A percentile compares a stretch with the other conserved stretches of the same genome.
phyloP scores from a whole-genome alignment of 2,888 invertebrate genomes.

The Acleris literana region DNA sequence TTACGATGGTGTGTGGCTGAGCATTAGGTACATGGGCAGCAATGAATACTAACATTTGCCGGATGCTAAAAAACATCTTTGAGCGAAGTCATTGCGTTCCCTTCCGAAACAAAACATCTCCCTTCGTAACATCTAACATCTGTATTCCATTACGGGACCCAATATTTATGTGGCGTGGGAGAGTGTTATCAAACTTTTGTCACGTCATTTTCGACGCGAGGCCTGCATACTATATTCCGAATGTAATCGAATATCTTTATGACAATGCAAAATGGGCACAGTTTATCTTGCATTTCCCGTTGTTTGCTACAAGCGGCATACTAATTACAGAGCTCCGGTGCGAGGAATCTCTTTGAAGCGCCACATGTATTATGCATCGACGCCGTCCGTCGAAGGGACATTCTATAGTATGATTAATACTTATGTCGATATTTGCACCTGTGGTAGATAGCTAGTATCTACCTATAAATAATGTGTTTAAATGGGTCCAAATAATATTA shows the following conservation, averaged over 20 bases:
- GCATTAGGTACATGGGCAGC: too few relatives aligned
- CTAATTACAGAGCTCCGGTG: slow-evolving; percentile 32
- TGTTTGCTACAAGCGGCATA: slow-evolving; percentile 31
- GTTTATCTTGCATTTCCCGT: slow-evolving; percentile 38
- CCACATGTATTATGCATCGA: slow-evolving; percentile 34
- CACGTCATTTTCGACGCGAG: slow-evolving; percentile 21
- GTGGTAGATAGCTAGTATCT: too few relatives aligned
- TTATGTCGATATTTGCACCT: too few relatives aligned
- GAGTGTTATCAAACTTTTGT: slow-evolving; percentile 13
- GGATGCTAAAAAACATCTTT: too few relatives aligned
- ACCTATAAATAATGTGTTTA: too few relatives aligned
- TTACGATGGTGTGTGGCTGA: too few relatives aligned
- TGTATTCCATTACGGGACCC: too few relatives aligned
- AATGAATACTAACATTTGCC: too few relatives aligned
- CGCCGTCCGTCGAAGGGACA: slow-evolving; percentile 20
- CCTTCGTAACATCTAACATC: too few relatives aligned
- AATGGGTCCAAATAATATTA: too few relatives aligned
- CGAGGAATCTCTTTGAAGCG: slow-evolving; percentile 35
- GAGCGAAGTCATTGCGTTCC: too few relatives aligned
- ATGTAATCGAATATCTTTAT: slow-evolving; percentile 32
- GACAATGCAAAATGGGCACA: slow-evolving; percentile 35
- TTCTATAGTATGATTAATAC: slow-evolving; percentile 11
- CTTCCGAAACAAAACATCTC: too few relatives aligned
- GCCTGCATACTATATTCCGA: slow-evolving; percentile 26
- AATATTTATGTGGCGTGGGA: slow-evolving; percentile 2